Evolutionary conservation across 2,113 vertebrate species (phyloP), one percentile per base, ranked within the genome.

Genomic region (Cygnus atratus): DNA sequence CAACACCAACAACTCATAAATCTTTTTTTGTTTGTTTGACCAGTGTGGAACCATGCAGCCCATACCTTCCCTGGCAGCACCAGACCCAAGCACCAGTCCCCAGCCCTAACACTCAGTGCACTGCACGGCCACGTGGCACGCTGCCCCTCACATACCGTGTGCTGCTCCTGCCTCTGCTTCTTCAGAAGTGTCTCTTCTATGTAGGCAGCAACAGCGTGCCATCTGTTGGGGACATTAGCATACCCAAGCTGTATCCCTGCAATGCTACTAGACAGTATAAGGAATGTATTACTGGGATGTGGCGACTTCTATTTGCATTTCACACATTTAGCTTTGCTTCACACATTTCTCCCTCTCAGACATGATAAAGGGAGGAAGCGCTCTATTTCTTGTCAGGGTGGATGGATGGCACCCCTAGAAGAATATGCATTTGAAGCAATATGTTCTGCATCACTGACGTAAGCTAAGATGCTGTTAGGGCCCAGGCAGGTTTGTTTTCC

Each of bases 341-440:
- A 90, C 76, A 94, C 92, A 62, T 93, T 93, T 68, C 71, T 90
- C 94, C 94, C 93, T 93, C 93, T 93, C 96, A 97, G 97, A 96
- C 75, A 82, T 3, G 90, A 88, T 71, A 79, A 86, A 91, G 91
- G 94, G 95, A 94, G 86, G 52, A 83, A 90, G 73, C 10, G 15
- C 92, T 95, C 59, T 84, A 43, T 93, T 95, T 97, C 90, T 81
- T 55, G 92, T 97, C 97, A 91, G 86, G 5, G 29, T 73, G 92
- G 95, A 95, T 96, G 89, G 94, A 94, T 88, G 92, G 94, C 93
- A 65, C 90, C 94, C 92, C 96, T 79, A 67, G 91, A 92, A 88
- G 91, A 68, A 81, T 46, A 43, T 92, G 92, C 92, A 48, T 92
- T 80, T 76, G 76, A 67, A 90, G 86, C 41, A 96, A 86, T 97